phyloP scores from a whole-genome alignment of 2,888 invertebrate genomes.

The Lamproptera curius region DNA sequence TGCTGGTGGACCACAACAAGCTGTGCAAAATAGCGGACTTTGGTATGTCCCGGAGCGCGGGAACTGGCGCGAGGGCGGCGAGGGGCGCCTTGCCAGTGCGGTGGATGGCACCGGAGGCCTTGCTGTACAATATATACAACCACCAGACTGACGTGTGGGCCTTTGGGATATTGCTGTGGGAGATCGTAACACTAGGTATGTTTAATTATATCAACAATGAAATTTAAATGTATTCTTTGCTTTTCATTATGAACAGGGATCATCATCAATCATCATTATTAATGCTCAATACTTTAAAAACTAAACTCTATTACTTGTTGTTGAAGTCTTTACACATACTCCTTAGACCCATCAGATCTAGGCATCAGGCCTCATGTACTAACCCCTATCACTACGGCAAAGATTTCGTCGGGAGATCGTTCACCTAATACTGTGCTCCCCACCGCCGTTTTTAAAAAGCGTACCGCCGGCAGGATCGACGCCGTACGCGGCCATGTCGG shows the following conservation, averaged over 20 bases:
- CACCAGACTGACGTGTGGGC: slow-evolving; percentile 93
- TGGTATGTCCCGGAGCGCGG: slow-evolving; percentile 87
- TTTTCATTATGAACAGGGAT: too few relatives aligned
- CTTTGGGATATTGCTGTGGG: slow-evolving; percentile 91
- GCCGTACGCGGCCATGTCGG: slow-evolving; percentile 91
- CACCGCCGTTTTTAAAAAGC: too few relatives aligned
- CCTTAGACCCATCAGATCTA: too few relatives aligned
- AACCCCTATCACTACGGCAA: background rate
- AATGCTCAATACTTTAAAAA: too few relatives aligned
- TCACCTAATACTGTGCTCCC: too few relatives aligned
- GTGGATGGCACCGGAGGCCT: slow-evolving; percentile 93
- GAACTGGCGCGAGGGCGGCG: slow-evolving; percentile 57
- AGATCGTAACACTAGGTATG: slow-evolving; percentile 89
- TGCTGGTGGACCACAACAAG: slow-evolving; percentile 90
- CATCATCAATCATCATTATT: too few relatives aligned
- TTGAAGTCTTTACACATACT: too few relatives aligned
- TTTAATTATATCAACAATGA: too few relatives aligned
- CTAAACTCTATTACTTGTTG: too few relatives aligned
- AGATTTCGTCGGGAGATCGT: too few relatives aligned
- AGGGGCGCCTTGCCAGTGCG: slow-evolving; percentile 83
- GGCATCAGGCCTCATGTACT: too few relatives aligned
- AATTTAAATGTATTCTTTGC: too few relatives aligned
- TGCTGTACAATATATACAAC: slow-evolving; percentile 87
- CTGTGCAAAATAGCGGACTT: slow-evolving; percentile 93
- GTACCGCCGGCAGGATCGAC: slow-evolving; percentile 92